Evolutionary conservation across 2,113 vertebrate genomes (phyloP).

Genomic region (Falco punctatus): DNA sequence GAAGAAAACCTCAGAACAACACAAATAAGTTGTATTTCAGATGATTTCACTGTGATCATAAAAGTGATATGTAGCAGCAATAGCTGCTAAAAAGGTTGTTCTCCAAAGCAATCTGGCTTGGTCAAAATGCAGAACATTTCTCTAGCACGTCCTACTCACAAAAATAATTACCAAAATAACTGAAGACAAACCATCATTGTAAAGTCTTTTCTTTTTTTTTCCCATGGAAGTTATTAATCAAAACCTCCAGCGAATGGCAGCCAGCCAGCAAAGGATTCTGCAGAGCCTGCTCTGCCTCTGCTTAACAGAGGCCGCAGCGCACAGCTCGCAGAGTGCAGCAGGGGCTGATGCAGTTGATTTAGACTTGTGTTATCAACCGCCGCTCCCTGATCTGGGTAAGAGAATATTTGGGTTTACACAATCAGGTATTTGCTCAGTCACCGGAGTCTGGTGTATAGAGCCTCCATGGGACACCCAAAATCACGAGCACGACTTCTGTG

Average conservation of each 20-base stretch:
- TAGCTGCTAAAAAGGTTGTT: conserved; percentile 17
- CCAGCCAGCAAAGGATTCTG: background rate
- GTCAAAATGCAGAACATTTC: conserved; percentile 17
- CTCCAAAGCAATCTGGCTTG: background rate
- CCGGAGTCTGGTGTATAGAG: background rate
- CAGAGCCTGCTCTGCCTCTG: background rate
- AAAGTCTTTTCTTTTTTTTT: conserved; percentile 18
- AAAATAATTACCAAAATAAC: conserved; percentile 38
- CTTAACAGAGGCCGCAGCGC: background rate
- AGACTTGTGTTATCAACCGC: background rate
- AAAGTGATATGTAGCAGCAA: conserved; percentile 10
- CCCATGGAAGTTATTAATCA: conserved; percentile 22
- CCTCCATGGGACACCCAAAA: background rate
- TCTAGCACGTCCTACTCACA: background rate
- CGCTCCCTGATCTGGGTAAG: background rate
- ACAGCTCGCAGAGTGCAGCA: background rate
- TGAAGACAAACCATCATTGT: conserved; percentile 6
- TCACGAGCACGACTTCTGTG: background rate
- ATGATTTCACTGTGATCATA: background rate
- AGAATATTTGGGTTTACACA: background rate
- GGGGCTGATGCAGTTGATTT: background rate
- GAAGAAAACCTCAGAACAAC: background rate
- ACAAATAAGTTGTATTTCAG: conserved; percentile 39
- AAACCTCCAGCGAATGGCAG: background rate
- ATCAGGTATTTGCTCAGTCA: background rate